Base-by-base conservation (phyloP, 2,113 vertebrate species). In the Callopanchax toddi region DNA sequence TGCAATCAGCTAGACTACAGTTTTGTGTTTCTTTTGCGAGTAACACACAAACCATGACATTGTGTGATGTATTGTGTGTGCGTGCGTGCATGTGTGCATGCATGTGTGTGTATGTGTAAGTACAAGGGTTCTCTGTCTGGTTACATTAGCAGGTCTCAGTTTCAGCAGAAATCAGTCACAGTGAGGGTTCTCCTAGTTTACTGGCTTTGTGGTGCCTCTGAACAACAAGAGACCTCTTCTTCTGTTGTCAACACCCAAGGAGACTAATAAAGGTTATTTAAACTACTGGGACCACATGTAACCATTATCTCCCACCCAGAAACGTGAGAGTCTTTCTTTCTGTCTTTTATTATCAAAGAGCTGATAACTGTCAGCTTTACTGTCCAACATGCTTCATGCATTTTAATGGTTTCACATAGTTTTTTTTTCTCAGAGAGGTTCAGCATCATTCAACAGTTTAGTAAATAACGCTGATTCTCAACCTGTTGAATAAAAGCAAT, bases 61-160 rank as follows among this genome's bases (percentile, higher is more conserved):
- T 66, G 43, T n/a, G n/a, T n/a, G n/a, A n/a, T n/a, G n/a, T n/a
- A n/a, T n/a, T n/a, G n/a, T n/a, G n/a, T n/a, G n/a, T n/a, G n/a
- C n/a, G n/a, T n/a, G n/a, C n/a, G n/a, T n/a, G n/a, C n/a, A n/a
- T n/a, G n/a, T n/a, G n/a, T n/a, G n/a, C n/a, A n/a, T n/a, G n/a
- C n/a, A n/a, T n/a, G n/a, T n/a, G n/a, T n/a, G n/a, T n/a, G n/a
- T 81, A 63, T 54, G 45, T 40, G 60, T 53, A 69, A 60, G 77
- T 17, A 89, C 67, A 83, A 71, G 63, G 60, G 4, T 40, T 54
- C 63, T 84, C 82, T 90, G 80, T 87, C 1, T 54, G 32, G 22
- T 36, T 60, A 69, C 77, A 78, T 79, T 63, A 26, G 7, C 3
- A 0, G 4, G 64, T 78, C 40, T 86, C 80, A 46, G 65, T 81